A percentile compares a stretch with the other conserved stretches of the same genome.
These are phyloP conservation scores for Drosophila oshimai DNA, from an alignment of 1,140 invertebrate genomes.

Conservation along the genomic window DNA sequence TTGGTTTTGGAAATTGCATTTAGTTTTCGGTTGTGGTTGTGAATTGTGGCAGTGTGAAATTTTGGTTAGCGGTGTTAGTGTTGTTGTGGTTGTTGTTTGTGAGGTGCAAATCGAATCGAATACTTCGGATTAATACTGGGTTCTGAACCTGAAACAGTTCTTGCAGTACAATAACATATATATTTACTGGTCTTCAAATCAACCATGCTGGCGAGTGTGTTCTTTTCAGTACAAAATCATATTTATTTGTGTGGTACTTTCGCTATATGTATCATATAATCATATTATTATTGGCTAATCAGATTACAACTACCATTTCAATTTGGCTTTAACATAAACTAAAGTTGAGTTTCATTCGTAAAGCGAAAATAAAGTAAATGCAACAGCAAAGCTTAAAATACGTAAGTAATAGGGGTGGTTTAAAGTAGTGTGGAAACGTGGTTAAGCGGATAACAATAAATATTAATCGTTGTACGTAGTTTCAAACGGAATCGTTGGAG, in stretches of 20 bases:
- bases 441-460: conserved; percentile 38
- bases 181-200: conserved; percentile 2
- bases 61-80: conserved; percentile 40
- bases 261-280: conserved; percentile 39
- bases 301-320: conserved; percentile 51
- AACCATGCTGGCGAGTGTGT: conserved; percentile 20
- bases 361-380: conserved; percentile 32
- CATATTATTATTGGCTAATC: conserved; percentile 44
- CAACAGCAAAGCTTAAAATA: conserved; percentile 20
- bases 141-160: conserved; percentile 21
- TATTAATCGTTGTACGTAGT: conserved; percentile 66
- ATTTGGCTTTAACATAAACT: conserved; percentile 67
- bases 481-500: conserved; percentile 57
- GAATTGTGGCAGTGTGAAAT: conserved; percentile 41
- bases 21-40: conserved; percentile 50
- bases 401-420: background rate
- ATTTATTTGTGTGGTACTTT: conserved; percentile 62
- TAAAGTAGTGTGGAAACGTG: conserved; percentile 11
- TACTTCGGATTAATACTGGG: conserved; percentile 7
- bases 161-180: conserved; percentile 15
- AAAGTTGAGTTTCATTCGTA: conserved; percentile 43
- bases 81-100: conserved; percentile 44
- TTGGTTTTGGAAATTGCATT: conserved; percentile 57
- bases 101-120: conserved; percentile 59
- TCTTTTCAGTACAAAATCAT: conserved; percentile 69